A percentile compares a stretch with the other conserved stretches of the same genome.
Conservation (phyloP, 2,888 invertebrate genomes). For the Hybos culiciformis region DNA sequence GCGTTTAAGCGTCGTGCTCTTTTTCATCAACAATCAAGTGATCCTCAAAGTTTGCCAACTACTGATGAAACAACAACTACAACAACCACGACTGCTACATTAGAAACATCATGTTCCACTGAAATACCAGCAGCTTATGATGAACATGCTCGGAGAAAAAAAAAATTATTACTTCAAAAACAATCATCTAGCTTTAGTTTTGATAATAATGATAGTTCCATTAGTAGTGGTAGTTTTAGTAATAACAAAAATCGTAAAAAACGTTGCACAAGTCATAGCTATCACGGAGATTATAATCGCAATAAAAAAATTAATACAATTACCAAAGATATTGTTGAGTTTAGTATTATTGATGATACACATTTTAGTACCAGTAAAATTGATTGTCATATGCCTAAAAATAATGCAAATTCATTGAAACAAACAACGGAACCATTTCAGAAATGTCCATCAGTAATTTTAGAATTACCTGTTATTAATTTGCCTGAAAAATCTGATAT, state of each 20-base stretch:
- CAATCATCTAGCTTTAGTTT: constrained; percentile 13
- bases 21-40: constrained; percentile 30
- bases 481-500: constrained; percentile 30
- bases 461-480: constrained; percentile 34
- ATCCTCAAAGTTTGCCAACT: constrained; percentile 27
- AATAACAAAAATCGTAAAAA: constrained; percentile 2
- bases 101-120: constrained; percentile 32
- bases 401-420: not conserved
- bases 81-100: constrained; percentile 26
- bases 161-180: not conserved
- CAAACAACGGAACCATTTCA: not conserved
- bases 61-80: constrained; percentile 23
- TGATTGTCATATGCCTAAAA: not conserved
- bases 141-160: too few species aligned
- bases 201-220: constrained; percentile 15
- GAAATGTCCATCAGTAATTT: constrained; percentile 27
- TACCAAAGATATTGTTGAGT: too few species aligned
- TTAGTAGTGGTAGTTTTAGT: constrained; percentile 11
- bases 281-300: too few species aligned
- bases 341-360: too few species aligned
- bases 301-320: too few species aligned
- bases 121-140: constrained; percentile 1
- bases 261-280: not conserved
- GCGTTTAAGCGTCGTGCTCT: constrained; percentile 25
- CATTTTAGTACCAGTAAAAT: not conserved